phyloP scores from a whole-genome alignment of 2,797 vertebrate genomes.

The Macrochelys suwanniensis region DNA sequence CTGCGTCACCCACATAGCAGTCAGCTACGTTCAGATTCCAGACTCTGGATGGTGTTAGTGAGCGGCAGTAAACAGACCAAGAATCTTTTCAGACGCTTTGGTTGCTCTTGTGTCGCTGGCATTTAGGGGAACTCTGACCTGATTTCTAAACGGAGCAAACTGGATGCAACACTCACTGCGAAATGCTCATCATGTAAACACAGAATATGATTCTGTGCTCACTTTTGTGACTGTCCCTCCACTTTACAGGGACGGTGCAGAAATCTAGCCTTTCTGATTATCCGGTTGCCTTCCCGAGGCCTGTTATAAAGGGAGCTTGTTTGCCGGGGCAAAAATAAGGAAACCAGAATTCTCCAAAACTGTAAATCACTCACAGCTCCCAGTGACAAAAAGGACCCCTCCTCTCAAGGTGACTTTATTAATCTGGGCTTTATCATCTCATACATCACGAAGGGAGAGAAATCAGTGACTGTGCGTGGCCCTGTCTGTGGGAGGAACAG shows the following conservation, averaged over 20 bases:
- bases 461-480: constrained; percentile 72
- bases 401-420: constrained; percentile 91
- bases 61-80: neutral
- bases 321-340: constrained; percentile 75
- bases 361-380: constrained; percentile 87
- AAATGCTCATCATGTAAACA: neutral
- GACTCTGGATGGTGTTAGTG: rapidly evolving
- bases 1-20: neutral
- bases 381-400: constrained; percentile 81
- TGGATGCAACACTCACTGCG: neutral
- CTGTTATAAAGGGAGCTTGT: constrained; percentile 59
- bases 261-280: constrained; percentile 48
- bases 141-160: neutral
- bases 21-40: neutral
- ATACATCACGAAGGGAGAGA: constrained; percentile 84
- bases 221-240: neutral
- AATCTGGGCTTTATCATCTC: constrained; percentile 88
- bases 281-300: constrained; percentile 43
- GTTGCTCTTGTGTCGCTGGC: neutral
- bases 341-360: constrained; percentile 82
- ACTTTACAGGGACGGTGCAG: constrained; percentile 20
- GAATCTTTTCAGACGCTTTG: rapidly evolving
- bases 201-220: neutral
- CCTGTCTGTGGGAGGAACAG: constrained; percentile 74
- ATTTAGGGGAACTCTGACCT: neutral